phyloP scores from a whole-genome alignment of 64 coral and sea anemone genomes.

The Actinia tenebrosa region DNA sequence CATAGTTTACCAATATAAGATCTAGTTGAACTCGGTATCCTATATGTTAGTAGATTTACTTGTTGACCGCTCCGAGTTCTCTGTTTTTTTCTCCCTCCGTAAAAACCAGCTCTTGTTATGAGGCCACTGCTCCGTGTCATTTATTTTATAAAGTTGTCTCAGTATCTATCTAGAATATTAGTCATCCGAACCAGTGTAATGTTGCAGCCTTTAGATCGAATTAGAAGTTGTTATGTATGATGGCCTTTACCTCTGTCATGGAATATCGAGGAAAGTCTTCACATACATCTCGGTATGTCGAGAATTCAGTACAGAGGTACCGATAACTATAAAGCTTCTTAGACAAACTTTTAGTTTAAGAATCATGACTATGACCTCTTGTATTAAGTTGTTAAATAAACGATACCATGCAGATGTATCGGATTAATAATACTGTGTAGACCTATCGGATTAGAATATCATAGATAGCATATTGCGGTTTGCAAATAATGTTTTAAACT shows the following conservation, averaged over 20 bases:
- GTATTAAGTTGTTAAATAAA: background rate
- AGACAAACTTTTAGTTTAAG: background rate
- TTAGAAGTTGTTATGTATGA: too few species aligned
- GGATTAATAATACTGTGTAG: background rate
- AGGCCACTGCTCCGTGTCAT: too few species aligned
- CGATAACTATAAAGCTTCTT: background rate
- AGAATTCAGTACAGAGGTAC: background rate
- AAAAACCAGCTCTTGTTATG: too few species aligned
- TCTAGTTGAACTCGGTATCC: too few species aligned
- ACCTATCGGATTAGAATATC: background rate
- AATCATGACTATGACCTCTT: background rate
- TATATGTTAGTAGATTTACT: too few species aligned
- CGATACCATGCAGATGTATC: background rate
- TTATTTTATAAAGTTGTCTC: too few species aligned
- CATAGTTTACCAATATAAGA: too few species aligned
- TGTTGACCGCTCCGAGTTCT: too few species aligned
- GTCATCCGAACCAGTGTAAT: too few species aligned
- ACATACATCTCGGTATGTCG: background rate
- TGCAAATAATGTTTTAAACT: background rate
- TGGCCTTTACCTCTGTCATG: background rate
- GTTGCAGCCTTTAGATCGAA: too few species aligned
- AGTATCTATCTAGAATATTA: too few species aligned
- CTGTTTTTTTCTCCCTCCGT: too few species aligned
- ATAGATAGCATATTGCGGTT: background rate
- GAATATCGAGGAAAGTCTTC: background rate